Conservation (phyloP, 2,113 vertebrate species). For the Arvicanthis niloticus region DNA sequence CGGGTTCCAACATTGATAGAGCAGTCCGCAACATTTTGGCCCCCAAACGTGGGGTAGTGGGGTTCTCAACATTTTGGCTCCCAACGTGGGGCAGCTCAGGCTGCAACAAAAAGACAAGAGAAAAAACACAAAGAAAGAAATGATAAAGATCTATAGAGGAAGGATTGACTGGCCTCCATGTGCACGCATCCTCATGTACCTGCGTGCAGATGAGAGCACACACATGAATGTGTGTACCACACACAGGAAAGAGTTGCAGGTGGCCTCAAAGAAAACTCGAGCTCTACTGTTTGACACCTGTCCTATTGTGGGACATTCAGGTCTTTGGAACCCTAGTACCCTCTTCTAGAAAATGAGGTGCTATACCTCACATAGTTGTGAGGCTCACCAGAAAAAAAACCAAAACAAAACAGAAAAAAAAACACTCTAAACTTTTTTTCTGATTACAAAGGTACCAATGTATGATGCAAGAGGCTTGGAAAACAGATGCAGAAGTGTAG, state of each 20-base stretch:
- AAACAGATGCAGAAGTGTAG: neutral
- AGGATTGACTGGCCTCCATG: neutral
- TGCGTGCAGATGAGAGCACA: neutral
- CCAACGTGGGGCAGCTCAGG: no score
- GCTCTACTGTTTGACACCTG: neutral
- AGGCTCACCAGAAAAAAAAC: neutral
- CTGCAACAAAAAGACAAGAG: neutral
- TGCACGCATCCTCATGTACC: neutral
- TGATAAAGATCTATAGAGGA: neutral
- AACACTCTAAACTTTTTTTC: neutral
- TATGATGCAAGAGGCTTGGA: slow-evolving; percentile 38
- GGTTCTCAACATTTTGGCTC: no score
- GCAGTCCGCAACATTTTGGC: no score
- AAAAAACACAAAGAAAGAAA: neutral
- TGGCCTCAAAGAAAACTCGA: neutral
- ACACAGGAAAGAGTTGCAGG: neutral
- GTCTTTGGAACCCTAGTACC: slow-evolving; percentile 33
- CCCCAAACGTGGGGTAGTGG: no score
- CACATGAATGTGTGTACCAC: neutral
- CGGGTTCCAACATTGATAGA: no score
- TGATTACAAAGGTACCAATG: slow-evolving; percentile 8
- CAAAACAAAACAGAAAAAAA: slow-evolving; percentile 28
- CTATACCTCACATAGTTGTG: neutral
- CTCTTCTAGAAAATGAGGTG: slow-evolving; percentile 33
- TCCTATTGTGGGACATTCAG: neutral